phyloP scores from a whole-genome alignment of 1,140 invertebrate genomes.

The Antheraea mylitta region DNA sequence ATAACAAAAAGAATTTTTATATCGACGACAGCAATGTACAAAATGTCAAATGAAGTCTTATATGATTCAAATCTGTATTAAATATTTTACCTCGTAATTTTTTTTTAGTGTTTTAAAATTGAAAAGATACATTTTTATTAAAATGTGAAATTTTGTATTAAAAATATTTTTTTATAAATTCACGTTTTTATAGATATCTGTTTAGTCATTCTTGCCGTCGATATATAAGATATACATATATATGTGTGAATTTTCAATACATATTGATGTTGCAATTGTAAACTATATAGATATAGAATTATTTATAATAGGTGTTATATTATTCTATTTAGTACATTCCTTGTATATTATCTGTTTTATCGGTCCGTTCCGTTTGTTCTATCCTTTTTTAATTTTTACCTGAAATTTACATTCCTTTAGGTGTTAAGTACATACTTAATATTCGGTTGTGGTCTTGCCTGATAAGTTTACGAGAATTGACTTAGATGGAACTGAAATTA shows the following conservation, averaged over 20 bases:
- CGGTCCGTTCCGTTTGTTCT: slow-evolving; percentile 38
- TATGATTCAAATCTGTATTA: too few relatives aligned
- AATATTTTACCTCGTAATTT: too few relatives aligned
- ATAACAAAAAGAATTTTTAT: background rate
- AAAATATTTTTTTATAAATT: too few relatives aligned
- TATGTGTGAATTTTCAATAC: background rate
- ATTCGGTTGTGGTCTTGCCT: slow-evolving; percentile 80
- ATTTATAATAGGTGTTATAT: slow-evolving; percentile 30
- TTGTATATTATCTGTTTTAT: slow-evolving; percentile 33
- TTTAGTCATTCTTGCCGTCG: too few relatives aligned
- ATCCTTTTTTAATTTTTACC: slow-evolving; percentile 28
- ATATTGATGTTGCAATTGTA: slow-evolving; percentile 10
- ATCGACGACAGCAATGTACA: too few relatives aligned
- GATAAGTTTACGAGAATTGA: slow-evolving; percentile 74
- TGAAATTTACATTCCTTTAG: slow-evolving; percentile 77
- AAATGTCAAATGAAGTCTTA: too few relatives aligned
- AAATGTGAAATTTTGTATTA: too few relatives aligned
- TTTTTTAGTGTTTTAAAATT: too few relatives aligned
- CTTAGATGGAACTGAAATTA: slow-evolving; percentile 75
- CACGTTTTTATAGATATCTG: too few relatives aligned
- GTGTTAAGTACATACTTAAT: slow-evolving; percentile 75
- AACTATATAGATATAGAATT: slow-evolving; percentile 15
- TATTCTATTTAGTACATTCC: slow-evolving; percentile 26
- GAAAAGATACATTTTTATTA: too few relatives aligned
- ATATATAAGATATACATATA: background rate